Evolutionary conservation across 2,797 vertebrate genomes (phyloP).

Genomic region (Gouania willdenowi): DNA sequence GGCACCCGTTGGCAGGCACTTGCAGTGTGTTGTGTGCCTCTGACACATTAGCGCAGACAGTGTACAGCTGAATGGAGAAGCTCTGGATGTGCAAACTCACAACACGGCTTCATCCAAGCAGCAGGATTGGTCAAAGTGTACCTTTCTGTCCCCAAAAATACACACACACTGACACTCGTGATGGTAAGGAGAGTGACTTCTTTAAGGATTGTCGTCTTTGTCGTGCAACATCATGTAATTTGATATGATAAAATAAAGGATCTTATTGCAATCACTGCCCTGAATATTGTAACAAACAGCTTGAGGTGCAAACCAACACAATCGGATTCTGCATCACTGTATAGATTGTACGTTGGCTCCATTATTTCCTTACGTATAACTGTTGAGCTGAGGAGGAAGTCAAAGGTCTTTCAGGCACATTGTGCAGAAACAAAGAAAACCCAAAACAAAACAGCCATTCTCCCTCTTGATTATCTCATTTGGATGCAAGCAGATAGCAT

Average conservation of each 20-base stretch:
- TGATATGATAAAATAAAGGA: too few species aligned
- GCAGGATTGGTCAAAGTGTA: slow-evolving; percentile 17
- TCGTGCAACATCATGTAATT: too few species aligned
- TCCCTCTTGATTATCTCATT: slow-evolving; percentile 66
- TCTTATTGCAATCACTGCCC: too few species aligned
- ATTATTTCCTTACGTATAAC: too few species aligned
- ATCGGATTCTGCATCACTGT: too few species aligned
- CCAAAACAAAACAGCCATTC: slow-evolving; percentile 30
- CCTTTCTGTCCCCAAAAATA: slow-evolving; percentile 53
- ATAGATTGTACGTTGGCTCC: too few species aligned
- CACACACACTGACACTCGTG: too few species aligned
- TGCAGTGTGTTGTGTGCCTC: slow-evolving; percentile 20
- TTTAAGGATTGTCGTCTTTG: slow-evolving; percentile 6
- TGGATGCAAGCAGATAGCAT: slow-evolving; percentile 63
- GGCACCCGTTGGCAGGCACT: slow-evolving; percentile 56
- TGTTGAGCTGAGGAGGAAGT: slow-evolving; percentile 47
- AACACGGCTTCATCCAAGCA: slow-evolving; percentile 5
- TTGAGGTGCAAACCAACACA: too few species aligned
- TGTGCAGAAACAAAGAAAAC: slow-evolving; percentile 41
- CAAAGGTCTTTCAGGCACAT: slow-evolving; percentile 65
- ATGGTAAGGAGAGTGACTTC: too few species aligned
- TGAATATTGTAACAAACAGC: too few species aligned
- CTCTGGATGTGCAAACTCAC: background rate
- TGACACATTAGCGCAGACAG: slow-evolving; percentile 4
- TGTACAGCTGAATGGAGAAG: background rate